Evolutionary conservation across 2,797 vertebrate genomes (phyloP).

Genomic region (Oryzias dopingdopingensis): DNA sequence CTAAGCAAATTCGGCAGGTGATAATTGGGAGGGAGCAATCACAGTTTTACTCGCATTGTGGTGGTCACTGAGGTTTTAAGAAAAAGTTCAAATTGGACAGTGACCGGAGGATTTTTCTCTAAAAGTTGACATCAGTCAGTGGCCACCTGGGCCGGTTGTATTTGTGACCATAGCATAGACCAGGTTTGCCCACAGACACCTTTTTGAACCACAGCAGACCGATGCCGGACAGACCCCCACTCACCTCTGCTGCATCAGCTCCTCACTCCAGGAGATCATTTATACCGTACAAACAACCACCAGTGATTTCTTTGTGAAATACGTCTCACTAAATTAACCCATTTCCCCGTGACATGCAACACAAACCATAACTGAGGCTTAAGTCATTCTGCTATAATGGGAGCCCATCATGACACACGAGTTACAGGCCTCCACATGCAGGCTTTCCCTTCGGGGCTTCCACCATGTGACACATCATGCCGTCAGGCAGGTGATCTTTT

Average conservation of each 20-base stretch:
- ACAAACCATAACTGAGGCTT: slow-evolving; percentile 5
- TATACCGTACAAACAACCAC: slow-evolving; percentile 31
- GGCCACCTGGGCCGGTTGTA: too few relatives aligned
- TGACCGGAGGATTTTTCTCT: too few relatives aligned
- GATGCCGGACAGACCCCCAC: slow-evolving; percentile 40
- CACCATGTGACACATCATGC: slow-evolving; percentile 53
- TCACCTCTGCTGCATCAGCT: slow-evolving; percentile 13
- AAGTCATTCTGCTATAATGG: slow-evolving; percentile 23
- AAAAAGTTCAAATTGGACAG: too few relatives aligned
- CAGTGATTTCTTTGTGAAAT: slow-evolving; percentile 25
- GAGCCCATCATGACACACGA: slow-evolving; percentile 22
- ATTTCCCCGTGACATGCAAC: slow-evolving; percentile 3
- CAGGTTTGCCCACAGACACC: slow-evolving; percentile 37
- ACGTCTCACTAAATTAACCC: slow-evolving; percentile 43
- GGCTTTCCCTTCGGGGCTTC: slow-evolving; percentile 43
- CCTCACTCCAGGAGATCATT: slow-evolving; percentile 15
- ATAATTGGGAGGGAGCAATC: too few relatives aligned
- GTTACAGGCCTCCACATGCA: slow-evolving; percentile 29
- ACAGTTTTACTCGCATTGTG: too few relatives aligned
- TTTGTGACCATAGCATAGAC: slow-evolving; percentile 10
- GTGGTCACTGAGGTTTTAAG: too few relatives aligned
- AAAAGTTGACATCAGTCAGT: too few relatives aligned
- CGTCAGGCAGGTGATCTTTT: slow-evolving; percentile 68
- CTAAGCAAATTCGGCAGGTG: too few relatives aligned
- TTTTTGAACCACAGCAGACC: slow-evolving; percentile 35